Conservation (phyloP, 2,888 invertebrate genomes). For the Calameuta pallipes region DNA sequence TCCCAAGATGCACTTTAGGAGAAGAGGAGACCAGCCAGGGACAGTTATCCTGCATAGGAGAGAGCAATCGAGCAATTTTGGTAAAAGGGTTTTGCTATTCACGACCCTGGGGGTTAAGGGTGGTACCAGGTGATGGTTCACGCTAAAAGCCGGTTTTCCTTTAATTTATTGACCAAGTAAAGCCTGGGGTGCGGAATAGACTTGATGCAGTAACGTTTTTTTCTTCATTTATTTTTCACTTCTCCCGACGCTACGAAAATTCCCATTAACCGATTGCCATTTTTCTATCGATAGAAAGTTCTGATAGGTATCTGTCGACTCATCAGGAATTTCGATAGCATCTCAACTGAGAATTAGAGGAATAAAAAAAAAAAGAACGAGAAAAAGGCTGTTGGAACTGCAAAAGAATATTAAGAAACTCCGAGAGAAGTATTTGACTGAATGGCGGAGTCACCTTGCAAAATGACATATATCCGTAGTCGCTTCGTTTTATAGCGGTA, state of each 20-base stretch:
- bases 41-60: constrained; percentile 43
- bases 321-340: not conserved
- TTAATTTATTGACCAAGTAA: constrained; percentile 45
- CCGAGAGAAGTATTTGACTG: no score
- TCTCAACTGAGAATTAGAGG: not conserved
- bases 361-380: no score
- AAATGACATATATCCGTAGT: constrained; percentile 1
- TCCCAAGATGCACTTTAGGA: constrained; percentile 5
- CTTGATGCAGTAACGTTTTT: not conserved
- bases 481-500: constrained; percentile 24
- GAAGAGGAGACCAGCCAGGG: not conserved
- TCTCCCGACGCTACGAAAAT: constrained; percentile 1
- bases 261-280: not conserved
- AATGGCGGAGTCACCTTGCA: not conserved
- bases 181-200: not conserved
- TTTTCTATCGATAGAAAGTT: no score
- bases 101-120: constrained; percentile 25
- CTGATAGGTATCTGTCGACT: no score
- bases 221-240: constrained; percentile 6
- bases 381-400: not conserved
- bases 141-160: constrained; percentile 58
- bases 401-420: no score
- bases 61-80: constrained; percentile 58
- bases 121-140: not conserved
- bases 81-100: constrained; percentile 63